A percentile compares a stretch with the other conserved stretches of the same genome.
Conservation (phyloP, 2,113 vertebrate species). For the Anas platyrhynchos region DNA sequence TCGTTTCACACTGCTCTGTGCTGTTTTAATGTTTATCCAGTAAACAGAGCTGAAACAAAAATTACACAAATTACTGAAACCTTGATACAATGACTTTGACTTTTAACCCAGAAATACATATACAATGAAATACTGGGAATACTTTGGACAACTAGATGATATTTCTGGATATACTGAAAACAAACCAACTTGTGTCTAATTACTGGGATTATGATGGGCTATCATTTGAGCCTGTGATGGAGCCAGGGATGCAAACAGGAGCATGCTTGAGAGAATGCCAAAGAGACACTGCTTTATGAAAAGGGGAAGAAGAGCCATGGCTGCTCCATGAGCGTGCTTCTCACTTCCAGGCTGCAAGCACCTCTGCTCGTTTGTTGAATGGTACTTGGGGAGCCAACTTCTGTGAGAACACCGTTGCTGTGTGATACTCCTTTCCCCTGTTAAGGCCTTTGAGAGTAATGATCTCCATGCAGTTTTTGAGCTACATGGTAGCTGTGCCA, state of each 20-base stretch:
- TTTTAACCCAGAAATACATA: constrained; percentile 56
- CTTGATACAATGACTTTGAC: constrained; percentile 65
- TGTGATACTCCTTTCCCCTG: not conserved
- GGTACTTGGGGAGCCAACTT: not conserved
- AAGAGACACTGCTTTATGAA: constrained; percentile 27
- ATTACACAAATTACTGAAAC: constrained; percentile 59
- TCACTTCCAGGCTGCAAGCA: constrained; percentile 26
- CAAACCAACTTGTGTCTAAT: constrained; percentile 63
- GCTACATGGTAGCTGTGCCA: not conserved
- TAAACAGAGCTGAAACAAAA: constrained; percentile 56
- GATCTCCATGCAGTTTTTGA: not conserved
- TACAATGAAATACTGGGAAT: constrained; percentile 56
- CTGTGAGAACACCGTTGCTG: not conserved
- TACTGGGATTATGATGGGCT: constrained; percentile 62
- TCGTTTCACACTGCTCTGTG: not conserved
- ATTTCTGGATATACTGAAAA: constrained; percentile 61
- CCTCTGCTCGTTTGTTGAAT: constrained; percentile 37
- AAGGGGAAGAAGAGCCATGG: not conserved
- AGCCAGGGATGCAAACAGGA: constrained; percentile 66
- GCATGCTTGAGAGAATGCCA: constrained; percentile 50
- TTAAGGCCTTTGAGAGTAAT: not conserved
- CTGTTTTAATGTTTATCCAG: constrained; percentile 50
- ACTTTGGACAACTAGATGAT: constrained; percentile 42
- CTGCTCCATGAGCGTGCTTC: fast-evolving
- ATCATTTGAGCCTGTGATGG: constrained; percentile 65